phyloP scores from a whole-genome alignment of 2,113 vertebrate species.

The Daphoenositta chrysoptera region DNA sequence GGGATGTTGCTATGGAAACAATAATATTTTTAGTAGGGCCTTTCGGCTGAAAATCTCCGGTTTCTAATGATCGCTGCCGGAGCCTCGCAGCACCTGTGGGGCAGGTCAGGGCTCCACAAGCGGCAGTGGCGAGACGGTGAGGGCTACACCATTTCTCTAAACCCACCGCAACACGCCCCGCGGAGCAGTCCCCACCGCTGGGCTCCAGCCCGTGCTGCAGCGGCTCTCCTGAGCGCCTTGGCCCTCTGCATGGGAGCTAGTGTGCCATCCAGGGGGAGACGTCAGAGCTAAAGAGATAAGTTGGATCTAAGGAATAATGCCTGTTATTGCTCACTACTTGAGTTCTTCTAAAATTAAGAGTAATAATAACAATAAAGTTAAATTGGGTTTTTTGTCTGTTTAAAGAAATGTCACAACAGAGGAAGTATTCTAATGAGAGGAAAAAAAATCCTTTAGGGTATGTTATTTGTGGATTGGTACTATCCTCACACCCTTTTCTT shows the following conservation, averaged over 20 bases:
- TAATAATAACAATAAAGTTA: background rate
- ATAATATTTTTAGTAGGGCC: conserved; percentile 45
- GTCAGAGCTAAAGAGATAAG: background rate
- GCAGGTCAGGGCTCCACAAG: background rate
- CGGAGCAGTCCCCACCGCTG: rapidly evolving
- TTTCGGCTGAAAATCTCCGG: conserved; percentile 8
- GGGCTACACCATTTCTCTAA: background rate
- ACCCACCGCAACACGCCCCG: background rate
- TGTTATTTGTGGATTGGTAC: background rate
- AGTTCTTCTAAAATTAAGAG: background rate
- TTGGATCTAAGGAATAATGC: background rate
- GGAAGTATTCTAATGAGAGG: background rate
- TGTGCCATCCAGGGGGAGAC: background rate
- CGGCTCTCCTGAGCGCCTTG: background rate
- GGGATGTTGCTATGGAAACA: conserved; percentile 29
- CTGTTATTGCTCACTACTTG: background rate
- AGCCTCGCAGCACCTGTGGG: background rate
- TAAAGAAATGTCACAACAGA: background rate
- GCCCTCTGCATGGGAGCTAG: background rate
- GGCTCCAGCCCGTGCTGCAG: background rate
- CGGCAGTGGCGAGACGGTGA: rapidly evolving
- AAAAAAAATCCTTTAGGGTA: background rate
- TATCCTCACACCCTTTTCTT: background rate
- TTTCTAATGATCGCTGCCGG: background rate
- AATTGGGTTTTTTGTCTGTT: rapidly evolving